A percentile compares a stretch with the other conserved stretches of the same genome.
Evolutionary conservation across 2,797 vertebrate species (phyloP).

Genomic region (Manis crassicaudata): DNA sequence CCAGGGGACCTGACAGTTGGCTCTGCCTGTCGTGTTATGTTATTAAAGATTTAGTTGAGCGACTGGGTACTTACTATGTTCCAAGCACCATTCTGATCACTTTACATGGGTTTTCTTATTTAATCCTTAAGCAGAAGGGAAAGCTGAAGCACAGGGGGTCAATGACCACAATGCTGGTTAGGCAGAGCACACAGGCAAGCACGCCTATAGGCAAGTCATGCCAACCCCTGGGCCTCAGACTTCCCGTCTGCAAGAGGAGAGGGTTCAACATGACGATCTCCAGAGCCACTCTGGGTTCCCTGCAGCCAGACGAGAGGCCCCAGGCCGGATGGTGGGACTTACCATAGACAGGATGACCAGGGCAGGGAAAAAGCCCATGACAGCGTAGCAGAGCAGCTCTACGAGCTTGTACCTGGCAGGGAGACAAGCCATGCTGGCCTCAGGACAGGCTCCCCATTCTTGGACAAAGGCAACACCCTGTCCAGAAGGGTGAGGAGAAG

Average conservation of each 20-base stretch:
- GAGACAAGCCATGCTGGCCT: not conserved
- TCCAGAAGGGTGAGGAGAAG: not conserved
- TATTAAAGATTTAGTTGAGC: not conserved
- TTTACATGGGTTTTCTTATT: not conserved
- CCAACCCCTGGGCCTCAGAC: not conserved
- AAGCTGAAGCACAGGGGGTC: too few species aligned
- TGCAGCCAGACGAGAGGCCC: not conserved
- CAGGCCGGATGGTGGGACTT: conserved; percentile 75
- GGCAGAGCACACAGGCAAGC: not conserved
- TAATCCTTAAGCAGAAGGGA: not conserved
- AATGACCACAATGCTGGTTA: not conserved
- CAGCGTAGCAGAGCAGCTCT: conserved; percentile 94
- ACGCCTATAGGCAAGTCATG: too few species aligned
- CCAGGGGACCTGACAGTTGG: not conserved
- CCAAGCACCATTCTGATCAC: not conserved
- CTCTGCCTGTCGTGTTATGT: rapidly evolving
- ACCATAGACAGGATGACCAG: conserved; percentile 97
- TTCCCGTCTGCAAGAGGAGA: not conserved
- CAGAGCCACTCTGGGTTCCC: not conserved
- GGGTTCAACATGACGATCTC: not conserved
- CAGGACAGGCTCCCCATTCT: not conserved
- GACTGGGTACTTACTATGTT: not conserved
- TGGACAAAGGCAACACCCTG: not conserved
- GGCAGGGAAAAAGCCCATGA: conserved; percentile 96
- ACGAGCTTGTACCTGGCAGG: conserved; percentile 93